Evolutionary conservation across 2,888 invertebrate species (phyloP).

Genomic region (Hymenopus coronatus): DNA sequence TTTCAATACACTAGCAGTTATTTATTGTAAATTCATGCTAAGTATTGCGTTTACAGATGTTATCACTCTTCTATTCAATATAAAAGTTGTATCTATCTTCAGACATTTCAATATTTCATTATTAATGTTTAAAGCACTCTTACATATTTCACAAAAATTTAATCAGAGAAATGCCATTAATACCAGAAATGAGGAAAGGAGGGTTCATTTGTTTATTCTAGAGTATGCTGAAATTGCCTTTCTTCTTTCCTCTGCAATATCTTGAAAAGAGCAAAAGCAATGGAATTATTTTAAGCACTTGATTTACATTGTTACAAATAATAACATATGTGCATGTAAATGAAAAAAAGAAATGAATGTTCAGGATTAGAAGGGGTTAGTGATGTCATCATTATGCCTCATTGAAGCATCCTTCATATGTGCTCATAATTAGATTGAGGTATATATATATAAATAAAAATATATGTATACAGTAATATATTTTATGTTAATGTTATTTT

Average conservation of each 20-base stretch:
- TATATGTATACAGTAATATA: slow-evolving; percentile 18
- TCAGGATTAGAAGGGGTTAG: background rate
- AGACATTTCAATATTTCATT: background rate
- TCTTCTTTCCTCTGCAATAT: background rate
- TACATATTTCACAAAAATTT: background rate
- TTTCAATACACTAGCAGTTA: background rate
- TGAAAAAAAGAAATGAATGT: background rate
- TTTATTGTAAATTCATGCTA: background rate
- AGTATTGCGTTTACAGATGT: background rate
- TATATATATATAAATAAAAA: background rate
- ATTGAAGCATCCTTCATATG: background rate
- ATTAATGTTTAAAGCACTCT: background rate
- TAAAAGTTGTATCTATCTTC: background rate
- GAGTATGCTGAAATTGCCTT: background rate
- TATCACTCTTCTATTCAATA: background rate
- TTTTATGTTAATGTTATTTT: slow-evolving; percentile 25
- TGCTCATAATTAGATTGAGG: background rate
- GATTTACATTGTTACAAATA: background rate
- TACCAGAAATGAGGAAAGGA: background rate
- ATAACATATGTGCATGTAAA: background rate
- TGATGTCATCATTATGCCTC: background rate
- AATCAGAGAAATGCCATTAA: background rate
- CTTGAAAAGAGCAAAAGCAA: background rate
- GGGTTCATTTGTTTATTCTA: background rate
- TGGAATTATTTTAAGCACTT: background rate